A percentile compares a stretch with the other conserved stretches of the same genome.
These are phyloP conservation scores for Hydrotaea cyrtoneurina DNA, from an alignment of 2,888 invertebrate species.

Conservation along the genomic window DNA sequence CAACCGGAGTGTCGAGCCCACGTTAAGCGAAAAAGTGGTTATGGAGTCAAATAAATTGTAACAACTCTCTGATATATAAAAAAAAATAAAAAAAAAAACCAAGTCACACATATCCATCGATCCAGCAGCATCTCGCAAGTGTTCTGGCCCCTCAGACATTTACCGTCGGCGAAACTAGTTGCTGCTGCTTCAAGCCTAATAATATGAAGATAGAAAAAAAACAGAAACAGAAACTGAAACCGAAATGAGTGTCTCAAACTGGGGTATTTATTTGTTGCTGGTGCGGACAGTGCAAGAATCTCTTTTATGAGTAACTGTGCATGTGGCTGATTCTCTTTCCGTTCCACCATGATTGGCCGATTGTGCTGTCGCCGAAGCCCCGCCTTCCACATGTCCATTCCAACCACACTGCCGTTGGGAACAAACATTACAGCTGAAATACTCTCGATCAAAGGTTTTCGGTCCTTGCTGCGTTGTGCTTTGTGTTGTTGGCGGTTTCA, in stretches of 20 bases:
- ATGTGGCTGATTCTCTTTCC: slow-evolving; percentile 55
- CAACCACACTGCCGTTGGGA: not conserved
- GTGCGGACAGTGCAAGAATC: not conserved
- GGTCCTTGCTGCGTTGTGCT: slow-evolving; percentile 21
- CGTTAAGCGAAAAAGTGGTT: not conserved
- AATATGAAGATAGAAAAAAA: too few species aligned
- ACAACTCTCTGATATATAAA: slow-evolving; percentile 11
- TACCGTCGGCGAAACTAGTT: slow-evolving; percentile 17
- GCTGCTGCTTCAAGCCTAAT: not conserved
- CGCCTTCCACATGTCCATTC: slow-evolving; percentile 37
- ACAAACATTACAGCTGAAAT: slow-evolving; percentile 9
- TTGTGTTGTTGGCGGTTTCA: slow-evolving; percentile 23
- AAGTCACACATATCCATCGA: too few species aligned
- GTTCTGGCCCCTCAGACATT: not conserved
- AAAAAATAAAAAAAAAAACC: not conserved
- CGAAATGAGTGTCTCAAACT: not conserved
- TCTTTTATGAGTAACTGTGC: not conserved
- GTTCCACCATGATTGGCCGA: slow-evolving; percentile 58
- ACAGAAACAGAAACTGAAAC: too few species aligned
- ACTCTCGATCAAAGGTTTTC: slow-evolving; percentile 42
- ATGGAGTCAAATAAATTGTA: slow-evolving; percentile 25
- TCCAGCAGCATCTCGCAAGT: not conserved
- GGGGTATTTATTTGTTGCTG: not conserved
- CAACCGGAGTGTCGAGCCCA: too few species aligned
- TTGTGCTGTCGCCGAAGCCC: slow-evolving; percentile 33